Evolutionary conservation across 2,888 invertebrate species (phyloP), one percentile per base, ranked within the genome.

Genomic region (Gryllus longicercus): DNA sequence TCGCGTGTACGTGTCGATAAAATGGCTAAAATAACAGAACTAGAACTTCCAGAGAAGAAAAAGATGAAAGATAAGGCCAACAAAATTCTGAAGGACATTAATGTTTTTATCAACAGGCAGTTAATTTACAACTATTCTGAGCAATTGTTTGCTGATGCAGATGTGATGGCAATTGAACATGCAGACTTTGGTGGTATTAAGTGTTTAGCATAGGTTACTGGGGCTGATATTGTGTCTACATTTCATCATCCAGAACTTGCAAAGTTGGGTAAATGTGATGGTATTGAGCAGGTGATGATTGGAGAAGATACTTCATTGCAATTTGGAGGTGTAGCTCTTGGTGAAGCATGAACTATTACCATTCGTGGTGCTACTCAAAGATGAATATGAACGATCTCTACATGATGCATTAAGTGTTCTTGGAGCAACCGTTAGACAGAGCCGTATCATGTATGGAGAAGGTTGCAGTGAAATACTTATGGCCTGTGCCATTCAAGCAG

Each of bases 141-240:
- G 87, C 99, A 99, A 88, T 88, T 99, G 84, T 99, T 99, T 87
- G 97, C 99, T 74, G 99, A 99, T 89, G 96, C 97, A 76, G 95
- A 96, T 78, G 92, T 99, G 12, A 99, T 99, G 99, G 98, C 99
- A 1, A 99, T 99, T 84, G 99, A 99, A 86, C 99, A 99, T 87
- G 99, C 99, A 4, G 99, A 99, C 87, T 99, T 99, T 86, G 99
- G 99, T 87, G 99, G 99, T 79, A 98, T 99, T 85, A 99, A 99
- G 87, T 91, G 99, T 82, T 89, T 99, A 81, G 98, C 99, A 50
- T 91, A 99, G 49, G 99, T 99, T 18, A 97, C 98, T 82, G 99
- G 97, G 80, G 99, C 97, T 81, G 99, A 99, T 89, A 99, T 99
- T 84, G 97, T 95, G 2, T 99, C 99, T 21, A 99, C 99, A 0